Conservation (phyloP, 1,140 invertebrate genomes). For the Papilio machaon region DNA sequence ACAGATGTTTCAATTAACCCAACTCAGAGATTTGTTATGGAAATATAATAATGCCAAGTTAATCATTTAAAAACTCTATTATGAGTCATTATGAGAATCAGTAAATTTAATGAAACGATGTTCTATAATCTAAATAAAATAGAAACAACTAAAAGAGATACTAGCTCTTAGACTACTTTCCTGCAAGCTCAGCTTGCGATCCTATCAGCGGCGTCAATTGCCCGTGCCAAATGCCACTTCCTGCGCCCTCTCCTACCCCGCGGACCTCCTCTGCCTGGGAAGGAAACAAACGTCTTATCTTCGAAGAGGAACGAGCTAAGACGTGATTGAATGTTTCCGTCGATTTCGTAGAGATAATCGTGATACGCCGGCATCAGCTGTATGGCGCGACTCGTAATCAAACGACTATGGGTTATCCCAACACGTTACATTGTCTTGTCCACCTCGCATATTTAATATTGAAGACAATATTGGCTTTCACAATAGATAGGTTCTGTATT, state of each 20-base stretch:
- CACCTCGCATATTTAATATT: not conserved
- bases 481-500: too few species aligned
- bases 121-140: not conserved
- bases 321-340: constrained; percentile 75
- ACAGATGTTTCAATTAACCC: not conserved
- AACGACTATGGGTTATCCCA: not conserved
- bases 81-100: not conserved
- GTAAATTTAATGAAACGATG: not conserved
- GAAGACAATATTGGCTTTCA: not conserved
- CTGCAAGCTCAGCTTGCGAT: constrained; percentile 78
- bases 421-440: not conserved
- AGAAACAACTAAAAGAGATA: not conserved
- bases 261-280: constrained; percentile 37
- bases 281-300: constrained; percentile 67
- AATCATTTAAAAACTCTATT: not conserved
- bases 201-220: constrained; percentile 80
- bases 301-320: constrained; percentile 57
- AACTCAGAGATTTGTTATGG: not conserved
- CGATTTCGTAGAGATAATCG: constrained; percentile 65
- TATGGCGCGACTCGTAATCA: constrained; percentile 37
- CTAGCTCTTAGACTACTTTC: constrained; percentile 56
- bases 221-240: constrained; percentile 81
- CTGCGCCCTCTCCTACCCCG: constrained; percentile 43
- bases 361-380: constrained; percentile 29
- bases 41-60: not conserved